Base-by-base conservation (phyloP, 2,113 vertebrate species). In the Ceyx cyanopectus region DNA sequence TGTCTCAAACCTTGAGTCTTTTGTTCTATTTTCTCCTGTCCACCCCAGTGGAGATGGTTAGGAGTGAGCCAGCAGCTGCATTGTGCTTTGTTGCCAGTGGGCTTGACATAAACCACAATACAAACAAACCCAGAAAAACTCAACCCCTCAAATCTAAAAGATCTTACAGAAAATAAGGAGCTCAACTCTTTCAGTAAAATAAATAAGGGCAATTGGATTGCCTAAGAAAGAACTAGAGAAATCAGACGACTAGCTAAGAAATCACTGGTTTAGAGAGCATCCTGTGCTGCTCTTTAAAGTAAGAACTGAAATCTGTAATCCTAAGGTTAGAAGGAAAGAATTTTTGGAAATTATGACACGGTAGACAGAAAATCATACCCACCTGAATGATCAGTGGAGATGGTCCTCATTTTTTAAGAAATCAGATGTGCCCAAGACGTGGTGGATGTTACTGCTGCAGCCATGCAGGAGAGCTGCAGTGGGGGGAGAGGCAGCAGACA, bases 61-160 rank as follows among this genome's bases (percentile, higher is more conserved):
- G 26, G 26, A 53, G 26, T 30, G 29, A 56, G 17, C 48, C 48
- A 56, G 53, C 16, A 9, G 29, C 27, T 56, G 29, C 17, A 18
- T 56, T 4, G 27, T 56, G 29, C 53, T 56, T 56, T 56, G 53
- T 56, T 56, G 53, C 27, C 27, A 18, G 53, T 5, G 16, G 27
- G 10, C 16, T 56, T 27, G 27, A 29, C 53, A 27, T 56, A 30
- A 56, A 56, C 53, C 53, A 56, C 27, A 30, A 30, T 17, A 56
- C 29, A 58, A 57, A 58, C 1, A 3, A 77, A 10, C 4, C 1
- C 16, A 56, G n/a, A 23, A 46, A 45, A 48, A 20, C 2, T 4
- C 4, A 4, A 26, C 2, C 17, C 16, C 14, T 0, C 0, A 1
- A 76, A 69, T 12, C 29, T 60, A 65, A n/a, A 61, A 32, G 29